phyloP scores from a whole-genome alignment of 2,113 vertebrate species.

The Polyodon spathula region DNA sequence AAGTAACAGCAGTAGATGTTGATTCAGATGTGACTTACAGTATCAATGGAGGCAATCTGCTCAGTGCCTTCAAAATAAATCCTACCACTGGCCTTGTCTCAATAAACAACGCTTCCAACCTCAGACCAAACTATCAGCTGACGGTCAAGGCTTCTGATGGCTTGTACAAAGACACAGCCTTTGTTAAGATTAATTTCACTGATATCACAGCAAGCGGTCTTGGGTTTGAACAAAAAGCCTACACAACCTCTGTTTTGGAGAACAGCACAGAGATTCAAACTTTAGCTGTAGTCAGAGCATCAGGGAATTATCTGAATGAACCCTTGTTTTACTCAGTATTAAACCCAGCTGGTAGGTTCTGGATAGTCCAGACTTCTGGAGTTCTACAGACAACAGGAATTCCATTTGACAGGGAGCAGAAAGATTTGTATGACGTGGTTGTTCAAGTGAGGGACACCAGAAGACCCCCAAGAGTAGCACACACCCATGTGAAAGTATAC shows the following conservation, averaged over 20 bases:
- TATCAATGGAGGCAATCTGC: conserved; percentile 64
- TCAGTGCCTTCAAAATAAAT: conserved; percentile 66
- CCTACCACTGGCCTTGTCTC: conserved; percentile 63
- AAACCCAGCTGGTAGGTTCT: conserved; percentile 69
- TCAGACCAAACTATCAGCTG: conserved; percentile 57
- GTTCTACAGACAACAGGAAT: conserved; percentile 74
- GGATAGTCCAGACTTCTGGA: conserved; percentile 68
- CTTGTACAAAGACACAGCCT: conserved; percentile 62
- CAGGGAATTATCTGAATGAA: conserved; percentile 74
- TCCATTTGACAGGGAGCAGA: conserved; percentile 74
- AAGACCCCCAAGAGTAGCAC: conserved; percentile 65
- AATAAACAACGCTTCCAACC: conserved; percentile 51
- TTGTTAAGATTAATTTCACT: conserved; percentile 65
- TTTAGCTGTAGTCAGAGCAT: conserved; percentile 60
- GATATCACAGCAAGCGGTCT: conserved; percentile 51
- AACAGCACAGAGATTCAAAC: conserved; percentile 58
- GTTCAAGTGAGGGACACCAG: conserved; percentile 76
- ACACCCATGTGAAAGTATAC: conserved; percentile 67
- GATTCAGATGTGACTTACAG: conserved; percentile 79
- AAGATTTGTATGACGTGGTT: conserved; percentile 60
- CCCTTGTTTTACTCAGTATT: conserved; percentile 70
- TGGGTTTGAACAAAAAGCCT: conserved; percentile 57
- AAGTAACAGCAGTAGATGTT: conserved; percentile 65
- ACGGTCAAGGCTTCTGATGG: conserved; percentile 71
- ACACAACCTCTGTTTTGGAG: conserved; percentile 63